A percentile compares a stretch with the other conserved stretches of the same genome.
These are phyloP conservation scores for Pycnomerus fuliginosus DNA, from an alignment of 2,888 invertebrate species.

Conservation along the genomic window DNA sequence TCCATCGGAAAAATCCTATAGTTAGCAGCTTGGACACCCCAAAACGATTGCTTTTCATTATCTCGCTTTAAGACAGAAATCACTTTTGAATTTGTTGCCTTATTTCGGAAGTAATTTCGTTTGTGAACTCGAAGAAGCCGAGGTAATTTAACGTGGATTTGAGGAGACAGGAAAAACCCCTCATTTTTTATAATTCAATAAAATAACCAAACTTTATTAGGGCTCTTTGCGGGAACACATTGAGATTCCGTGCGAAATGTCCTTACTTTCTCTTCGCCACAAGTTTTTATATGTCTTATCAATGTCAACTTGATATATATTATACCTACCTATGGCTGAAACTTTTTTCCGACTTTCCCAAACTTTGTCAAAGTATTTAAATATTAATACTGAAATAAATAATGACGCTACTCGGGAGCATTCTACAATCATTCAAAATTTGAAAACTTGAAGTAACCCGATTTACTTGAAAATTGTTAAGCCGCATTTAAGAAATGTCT, in stretches of 20 bases:
- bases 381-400: conserved; percentile 20
- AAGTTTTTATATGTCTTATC: conserved; percentile 13
- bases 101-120: conserved; percentile 2
- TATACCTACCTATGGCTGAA: conserved; percentile 9
- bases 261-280: conserved; percentile 3
- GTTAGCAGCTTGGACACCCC: no score
- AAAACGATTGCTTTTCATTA: conserved; percentile 4
- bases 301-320: conserved; percentile 19
- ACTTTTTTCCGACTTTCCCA: conserved; percentile 4
- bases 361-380: conserved; percentile 16
- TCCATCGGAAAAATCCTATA: conserved; percentile 5
- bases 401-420: conserved; percentile 10
- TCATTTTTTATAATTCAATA: conserved; percentile 10
- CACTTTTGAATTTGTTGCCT: conserved; percentile 2
- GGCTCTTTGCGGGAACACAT: conserved; percentile 5
- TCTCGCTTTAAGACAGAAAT: conserved; percentile 1
- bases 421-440: conserved; percentile 20
- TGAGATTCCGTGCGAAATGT: conserved; percentile 8
- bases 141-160: conserved; percentile 7
- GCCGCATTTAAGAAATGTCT: conserved; percentile 21
- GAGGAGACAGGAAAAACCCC: conserved; percentile 1
- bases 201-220: conserved; percentile 5
- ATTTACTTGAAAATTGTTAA: conserved; percentile 23
- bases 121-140: conserved; percentile 1
- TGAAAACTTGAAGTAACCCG: conserved; percentile 25